Evolutionary conservation across 2,888 invertebrate species (phyloP).

Genomic region (Stramonita haemastoma): DNA sequence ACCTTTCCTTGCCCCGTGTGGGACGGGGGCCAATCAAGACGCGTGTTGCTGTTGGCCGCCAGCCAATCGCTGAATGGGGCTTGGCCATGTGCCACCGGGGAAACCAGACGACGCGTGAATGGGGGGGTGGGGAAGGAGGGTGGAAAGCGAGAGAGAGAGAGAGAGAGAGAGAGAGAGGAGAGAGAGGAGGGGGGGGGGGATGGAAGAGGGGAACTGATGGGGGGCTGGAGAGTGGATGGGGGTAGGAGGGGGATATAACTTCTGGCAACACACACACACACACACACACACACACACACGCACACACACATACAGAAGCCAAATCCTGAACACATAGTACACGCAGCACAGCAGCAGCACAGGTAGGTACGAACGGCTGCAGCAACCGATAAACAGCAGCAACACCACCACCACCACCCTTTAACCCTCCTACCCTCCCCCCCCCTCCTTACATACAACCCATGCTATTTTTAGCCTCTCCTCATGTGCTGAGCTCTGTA

Average conservation of each 20-base stretch:
- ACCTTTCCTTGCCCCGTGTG: constrained; percentile 24
- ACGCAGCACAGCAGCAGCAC: too few relatives aligned
- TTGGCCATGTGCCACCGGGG: constrained; percentile 6
- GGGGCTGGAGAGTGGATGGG: too few relatives aligned
- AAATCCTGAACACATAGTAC: too few relatives aligned
- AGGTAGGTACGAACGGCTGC: too few relatives aligned
- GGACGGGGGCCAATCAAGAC: constrained; percentile 26
- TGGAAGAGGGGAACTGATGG: too few relatives aligned
- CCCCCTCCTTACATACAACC: not conserved
- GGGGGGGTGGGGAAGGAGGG: not conserved
- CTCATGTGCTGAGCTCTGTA: not conserved
- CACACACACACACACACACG: not conserved
- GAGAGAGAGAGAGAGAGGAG: not conserved
- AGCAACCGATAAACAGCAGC: too few relatives aligned
- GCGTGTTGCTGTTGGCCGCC: constrained; percentile 20
- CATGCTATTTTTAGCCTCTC: too few relatives aligned
- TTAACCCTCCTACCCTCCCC: too few relatives aligned
- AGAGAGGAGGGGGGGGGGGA: too few relatives aligned
- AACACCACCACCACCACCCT: too few relatives aligned
- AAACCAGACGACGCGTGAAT: constrained; percentile 17
- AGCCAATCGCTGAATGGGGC: constrained; percentile 29
- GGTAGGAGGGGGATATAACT: too few relatives aligned
- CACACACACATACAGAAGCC: not conserved
- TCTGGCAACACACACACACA: not conserved
- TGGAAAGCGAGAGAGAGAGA: not conserved